phyloP scores from a whole-genome alignment of 2,797 vertebrate genomes.

The Rousettus madagascariensis region DNA sequence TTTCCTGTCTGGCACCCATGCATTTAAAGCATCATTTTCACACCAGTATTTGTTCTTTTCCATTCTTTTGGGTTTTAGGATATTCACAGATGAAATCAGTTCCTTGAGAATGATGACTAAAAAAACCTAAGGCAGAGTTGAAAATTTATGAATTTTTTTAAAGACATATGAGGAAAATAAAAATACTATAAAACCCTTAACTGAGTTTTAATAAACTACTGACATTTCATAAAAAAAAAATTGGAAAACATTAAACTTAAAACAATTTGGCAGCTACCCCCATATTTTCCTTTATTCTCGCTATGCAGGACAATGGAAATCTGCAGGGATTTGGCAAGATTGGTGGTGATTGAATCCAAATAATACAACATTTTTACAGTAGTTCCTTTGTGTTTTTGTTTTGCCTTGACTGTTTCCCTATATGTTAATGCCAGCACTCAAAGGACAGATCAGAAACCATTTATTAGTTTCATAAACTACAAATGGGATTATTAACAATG shows the following conservation, averaged over 20 bases:
- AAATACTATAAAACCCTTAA: slow-evolving; percentile 30
- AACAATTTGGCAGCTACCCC: slow-evolving; percentile 59
- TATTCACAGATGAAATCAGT: slow-evolving; percentile 79
- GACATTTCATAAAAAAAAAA: slow-evolving; percentile 59
- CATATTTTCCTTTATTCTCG: slow-evolving; percentile 61
- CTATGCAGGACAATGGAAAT: slow-evolving; percentile 59
- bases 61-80: slow-evolving; percentile 78
- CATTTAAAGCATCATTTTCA: slow-evolving; percentile 73
- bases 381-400: slow-evolving; percentile 60
- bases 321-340: slow-evolving; percentile 61
- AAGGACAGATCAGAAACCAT: not conserved
- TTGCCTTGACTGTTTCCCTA: slow-evolving; percentile 63
- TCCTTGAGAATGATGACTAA: slow-evolving; percentile 75
- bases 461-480: slow-evolving; percentile 33
- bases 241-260: slow-evolving; percentile 65
- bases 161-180: slow-evolving; percentile 17
- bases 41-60: slow-evolving; percentile 74
- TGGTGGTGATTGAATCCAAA: slow-evolving; percentile 47
- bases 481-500: not conserved
- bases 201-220: slow-evolving; percentile 53
- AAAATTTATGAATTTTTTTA: slow-evolving; percentile 78
- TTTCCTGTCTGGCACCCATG: slow-evolving; percentile 72
- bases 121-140: slow-evolving; percentile 71
- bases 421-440: slow-evolving; percentile 54
- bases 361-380: slow-evolving; percentile 58